A percentile compares a stretch with the other conserved stretches of the same genome.
Conservation (phyloP, 1,140 invertebrate genomes). For the Eriocheir sinensis region DNA sequence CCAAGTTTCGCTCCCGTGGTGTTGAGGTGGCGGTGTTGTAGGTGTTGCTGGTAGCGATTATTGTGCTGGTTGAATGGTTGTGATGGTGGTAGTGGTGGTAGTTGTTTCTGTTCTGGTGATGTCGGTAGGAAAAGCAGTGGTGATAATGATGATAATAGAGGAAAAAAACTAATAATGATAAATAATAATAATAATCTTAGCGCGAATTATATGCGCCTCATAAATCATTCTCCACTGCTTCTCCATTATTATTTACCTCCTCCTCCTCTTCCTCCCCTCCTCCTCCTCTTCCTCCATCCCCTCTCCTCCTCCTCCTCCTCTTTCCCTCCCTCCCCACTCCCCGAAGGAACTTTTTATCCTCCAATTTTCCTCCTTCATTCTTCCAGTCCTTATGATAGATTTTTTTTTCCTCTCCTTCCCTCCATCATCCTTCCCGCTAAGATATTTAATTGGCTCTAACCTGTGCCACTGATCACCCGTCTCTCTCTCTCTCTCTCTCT, state of each 20-base stretch:
- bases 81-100: too few species aligned
- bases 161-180: too few species aligned
- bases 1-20: neutral
- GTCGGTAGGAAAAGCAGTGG: too few species aligned
- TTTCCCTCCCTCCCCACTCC: neutral
- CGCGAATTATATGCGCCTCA: too few species aligned
- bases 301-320: neutral
- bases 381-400: neutral
- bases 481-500: too few species aligned
- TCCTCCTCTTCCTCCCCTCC: too few species aligned
- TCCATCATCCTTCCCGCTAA: neutral
- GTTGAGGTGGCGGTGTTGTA: neutral
- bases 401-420: neutral
- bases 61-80: neutral
- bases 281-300: too few species aligned
- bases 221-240: too few species aligned
- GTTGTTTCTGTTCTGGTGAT: too few species aligned
- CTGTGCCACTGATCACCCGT: neutral
- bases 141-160: too few species aligned
- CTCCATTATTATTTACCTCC: too few species aligned
- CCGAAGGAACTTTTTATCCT: neutral
- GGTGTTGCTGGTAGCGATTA: neutral
- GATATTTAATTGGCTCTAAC: neutral
- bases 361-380: neutral
- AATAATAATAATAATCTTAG: too few species aligned